Evolutionary conservation across 2,888 invertebrate species (phyloP).

Genomic region (Diaphora mendica): DNA sequence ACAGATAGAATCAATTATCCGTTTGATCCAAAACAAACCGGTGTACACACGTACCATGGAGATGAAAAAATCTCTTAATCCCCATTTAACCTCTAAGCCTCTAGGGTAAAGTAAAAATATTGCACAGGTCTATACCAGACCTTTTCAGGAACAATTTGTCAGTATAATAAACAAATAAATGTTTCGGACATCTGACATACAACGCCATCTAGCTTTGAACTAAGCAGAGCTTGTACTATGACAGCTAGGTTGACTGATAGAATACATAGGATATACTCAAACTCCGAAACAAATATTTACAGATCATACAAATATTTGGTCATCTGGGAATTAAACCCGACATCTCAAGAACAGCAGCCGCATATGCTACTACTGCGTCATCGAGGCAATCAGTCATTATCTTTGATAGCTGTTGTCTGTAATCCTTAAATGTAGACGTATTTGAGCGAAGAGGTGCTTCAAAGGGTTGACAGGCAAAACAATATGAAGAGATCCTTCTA

Average conservation of each 20-base stretch:
- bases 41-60: conserved; percentile 58
- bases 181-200: no score
- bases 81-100: conserved; percentile 31
- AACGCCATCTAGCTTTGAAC: no score
- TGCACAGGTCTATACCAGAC: not conserved
- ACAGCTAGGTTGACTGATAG: no score
- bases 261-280: no score
- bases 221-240: no score
- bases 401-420: not conserved
- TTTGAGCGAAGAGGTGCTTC: not conserved
- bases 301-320: no score
- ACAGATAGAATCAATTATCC: conserved; percentile 64
- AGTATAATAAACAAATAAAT: not conserved
- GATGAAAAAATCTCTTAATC: conserved; percentile 57
- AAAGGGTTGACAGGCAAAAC: not conserved
- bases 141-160: not conserved
- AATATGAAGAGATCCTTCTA: not conserved
- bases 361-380: no score
- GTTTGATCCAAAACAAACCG: conserved; percentile 66
- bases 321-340: no score
- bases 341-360: no score
- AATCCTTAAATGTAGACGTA: not conserved
- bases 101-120: not conserved
- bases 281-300: no score
- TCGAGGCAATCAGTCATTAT: not conserved